Percentiles rank a stretch among this genome's conserved stretches.
These are phyloP conservation scores for Synergus umbraculus DNA, from an alignment of 2,888 invertebrate species.

Conservation along the genomic window DNA sequence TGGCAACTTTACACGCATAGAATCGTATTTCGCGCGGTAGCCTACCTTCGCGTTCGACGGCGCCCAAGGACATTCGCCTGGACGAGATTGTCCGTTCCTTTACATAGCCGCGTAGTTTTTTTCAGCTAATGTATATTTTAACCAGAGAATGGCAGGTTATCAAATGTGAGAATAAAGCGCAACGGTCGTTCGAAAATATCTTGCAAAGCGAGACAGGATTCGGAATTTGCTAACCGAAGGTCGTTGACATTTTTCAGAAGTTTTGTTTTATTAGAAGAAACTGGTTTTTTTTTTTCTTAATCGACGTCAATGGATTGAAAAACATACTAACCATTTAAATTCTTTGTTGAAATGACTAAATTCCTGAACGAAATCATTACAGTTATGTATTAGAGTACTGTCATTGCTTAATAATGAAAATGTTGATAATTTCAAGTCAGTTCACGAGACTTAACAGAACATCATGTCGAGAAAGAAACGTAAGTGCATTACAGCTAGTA, in stretches of 20 bases:
- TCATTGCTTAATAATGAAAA: too few species aligned
- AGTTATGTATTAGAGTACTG: neutral
- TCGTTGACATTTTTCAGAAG: neutral
- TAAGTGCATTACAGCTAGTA: neutral
- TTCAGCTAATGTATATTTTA: neutral
- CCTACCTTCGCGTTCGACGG: slow-evolving; percentile 61
- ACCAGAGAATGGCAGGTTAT: neutral
- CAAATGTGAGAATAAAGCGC: neutral
- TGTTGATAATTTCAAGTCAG: neutral
- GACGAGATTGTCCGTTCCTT: slow-evolving; percentile 51
- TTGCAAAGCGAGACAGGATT: neutral
- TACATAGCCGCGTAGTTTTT: slow-evolving; percentile 33
- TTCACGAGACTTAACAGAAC: neutral
- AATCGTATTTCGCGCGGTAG: slow-evolving; percentile 58
- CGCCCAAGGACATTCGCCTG: slow-evolving; percentile 62
- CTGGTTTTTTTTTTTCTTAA: neutral
- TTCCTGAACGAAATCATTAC: neutral
- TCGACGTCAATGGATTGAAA: neutral
- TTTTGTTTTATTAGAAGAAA: neutral
- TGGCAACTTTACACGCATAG: slow-evolving; percentile 67
- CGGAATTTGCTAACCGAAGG: neutral
- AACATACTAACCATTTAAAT: neutral
- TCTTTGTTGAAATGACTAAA: neutral
- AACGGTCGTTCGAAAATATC: neutral
- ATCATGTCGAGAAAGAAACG: neutral